Base-by-base conservation (phyloP, 2,113 vertebrate genomes). In the Pandion haliaetus region DNA sequence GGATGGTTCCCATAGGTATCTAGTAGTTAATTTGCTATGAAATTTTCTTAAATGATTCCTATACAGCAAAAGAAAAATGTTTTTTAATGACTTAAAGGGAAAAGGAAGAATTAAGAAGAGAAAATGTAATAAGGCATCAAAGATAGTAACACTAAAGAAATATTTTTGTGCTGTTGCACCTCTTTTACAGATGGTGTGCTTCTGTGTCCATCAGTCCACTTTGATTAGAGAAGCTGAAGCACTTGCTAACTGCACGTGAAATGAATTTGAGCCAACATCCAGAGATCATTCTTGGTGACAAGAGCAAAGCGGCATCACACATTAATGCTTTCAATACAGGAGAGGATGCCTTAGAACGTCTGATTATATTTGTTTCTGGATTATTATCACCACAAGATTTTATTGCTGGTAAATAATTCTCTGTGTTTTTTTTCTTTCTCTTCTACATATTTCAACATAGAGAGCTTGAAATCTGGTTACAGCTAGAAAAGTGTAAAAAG, bases 351-450 rank as follows among this genome's bases (percentile, higher is more conserved):
- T 92, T 78, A n/a, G 31, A 63, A 82, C 4, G 4, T 71, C 38
- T 92, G 58, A n/a, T 14, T 74, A 31, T 58, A 54, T 79, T 90
- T 85, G 5, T 79, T 86, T 86, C 66, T 71, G 20, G 4, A 18
- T 78, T 70, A 71, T 63, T n/a, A 65, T 20, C 8, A 9, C 6
- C 14, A 61, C 26, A 70, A 65, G 31, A 18, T 81, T 69, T 83
- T 71, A 89, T 5, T 29, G 21, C 6, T 83, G 50, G 26, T 52
- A 80, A 89, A 45, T 73, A 57, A 63, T 55, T 65, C 1, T 26
- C 13, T 2, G 2, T 47, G 4, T 0, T 21, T 50, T 29, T 29
- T 45, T 36, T 24, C 4, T 73, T 66, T 29, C 6, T 47, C 6
- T 57, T 72, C 20, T 45, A 61, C 10, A 9, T 36, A 40, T 50